These are phyloP conservation scores for Ornithoptera alexandrae DNA, from an alignment of 2,888 invertebrate species.

Conservation along the genomic window DNA sequence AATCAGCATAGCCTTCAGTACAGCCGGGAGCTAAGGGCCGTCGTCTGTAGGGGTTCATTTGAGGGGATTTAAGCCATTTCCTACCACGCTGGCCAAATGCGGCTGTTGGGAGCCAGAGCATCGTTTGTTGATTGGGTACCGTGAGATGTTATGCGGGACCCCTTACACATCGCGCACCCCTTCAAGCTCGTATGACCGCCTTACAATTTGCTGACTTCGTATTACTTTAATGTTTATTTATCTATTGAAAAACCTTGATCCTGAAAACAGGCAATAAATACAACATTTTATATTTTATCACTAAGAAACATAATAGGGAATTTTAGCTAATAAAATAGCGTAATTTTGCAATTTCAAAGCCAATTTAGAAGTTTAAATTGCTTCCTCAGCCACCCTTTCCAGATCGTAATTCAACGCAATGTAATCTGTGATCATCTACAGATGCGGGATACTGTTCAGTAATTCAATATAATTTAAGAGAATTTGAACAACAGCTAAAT, in stretches of 20 bases:
- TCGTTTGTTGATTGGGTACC: too few relatives aligned
- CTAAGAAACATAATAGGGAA: conserved; percentile 31
- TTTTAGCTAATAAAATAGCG: conserved; percentile 26
- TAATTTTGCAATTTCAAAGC: conserved; percentile 30
- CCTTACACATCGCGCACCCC: too few relatives aligned
- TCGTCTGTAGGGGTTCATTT: too few relatives aligned
- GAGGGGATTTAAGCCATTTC: too few relatives aligned
- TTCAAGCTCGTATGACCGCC: too few relatives aligned
- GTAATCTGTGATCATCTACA: conserved; percentile 30
- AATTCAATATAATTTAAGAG: conserved; percentile 25
- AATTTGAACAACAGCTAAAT: conserved; percentile 13
- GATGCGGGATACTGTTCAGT: conserved; percentile 27
- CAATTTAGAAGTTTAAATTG: conserved; percentile 35
- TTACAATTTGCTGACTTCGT: too few relatives aligned
- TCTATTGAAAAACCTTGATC: background rate
- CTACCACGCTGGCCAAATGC: too few relatives aligned
- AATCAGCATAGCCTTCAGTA: too few relatives aligned
- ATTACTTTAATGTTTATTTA: too few relatives aligned
- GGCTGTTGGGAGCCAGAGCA: too few relatives aligned
- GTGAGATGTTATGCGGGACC: too few relatives aligned
- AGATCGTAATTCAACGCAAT: conserved; percentile 25
- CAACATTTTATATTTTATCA: conserved; percentile 27
- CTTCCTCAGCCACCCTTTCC: conserved; percentile 28
- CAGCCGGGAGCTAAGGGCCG: too few relatives aligned
- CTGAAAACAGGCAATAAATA: conserved; percentile 8